These are phyloP conservation scores for Drosophila mercatorum DNA, from an alignment of 2,888 invertebrate genomes.

Conservation along the genomic window DNA sequence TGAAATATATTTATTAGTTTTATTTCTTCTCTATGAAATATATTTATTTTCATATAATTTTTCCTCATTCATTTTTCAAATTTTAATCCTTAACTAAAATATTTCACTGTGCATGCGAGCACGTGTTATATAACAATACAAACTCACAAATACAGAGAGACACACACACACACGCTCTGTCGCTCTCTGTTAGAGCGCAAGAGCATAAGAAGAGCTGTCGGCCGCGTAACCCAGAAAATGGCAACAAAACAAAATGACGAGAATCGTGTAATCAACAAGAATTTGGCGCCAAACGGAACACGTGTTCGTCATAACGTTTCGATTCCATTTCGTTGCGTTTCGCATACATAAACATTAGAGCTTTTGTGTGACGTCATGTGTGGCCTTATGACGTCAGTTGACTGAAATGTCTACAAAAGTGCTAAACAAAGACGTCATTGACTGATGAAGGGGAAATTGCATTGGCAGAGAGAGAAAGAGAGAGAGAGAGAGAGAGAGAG, in stretches of 20 bases:
- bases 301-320: constrained; percentile 46
- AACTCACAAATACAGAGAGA: neutral
- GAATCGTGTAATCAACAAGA: constrained; percentile 43
- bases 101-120: constrained; percentile 36
- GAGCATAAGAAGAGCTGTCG: constrained; percentile 30
- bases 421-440: constrained; percentile 2
- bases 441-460: neutral
- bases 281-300: constrained; percentile 76
- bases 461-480: neutral
- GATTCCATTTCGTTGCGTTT: constrained; percentile 45
- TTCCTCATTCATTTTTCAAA: neutral
- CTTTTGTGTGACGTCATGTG: constrained; percentile 73
- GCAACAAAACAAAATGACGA: constrained; percentile 55
- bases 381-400: constrained; percentile 67
- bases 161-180: neutral
- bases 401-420: constrained; percentile 51
- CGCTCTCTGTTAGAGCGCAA: constrained; percentile 11
- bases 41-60: neutral
- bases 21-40: neutral
- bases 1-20: neutral
- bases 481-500: neutral
- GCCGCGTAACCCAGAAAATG: constrained; percentile 73
- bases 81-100: neutral
- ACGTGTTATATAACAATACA: constrained; percentile 71
- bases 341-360: constrained; percentile 66